Conservation (phyloP, 1,140 invertebrate species). For the Hestina assimilis region DNA sequence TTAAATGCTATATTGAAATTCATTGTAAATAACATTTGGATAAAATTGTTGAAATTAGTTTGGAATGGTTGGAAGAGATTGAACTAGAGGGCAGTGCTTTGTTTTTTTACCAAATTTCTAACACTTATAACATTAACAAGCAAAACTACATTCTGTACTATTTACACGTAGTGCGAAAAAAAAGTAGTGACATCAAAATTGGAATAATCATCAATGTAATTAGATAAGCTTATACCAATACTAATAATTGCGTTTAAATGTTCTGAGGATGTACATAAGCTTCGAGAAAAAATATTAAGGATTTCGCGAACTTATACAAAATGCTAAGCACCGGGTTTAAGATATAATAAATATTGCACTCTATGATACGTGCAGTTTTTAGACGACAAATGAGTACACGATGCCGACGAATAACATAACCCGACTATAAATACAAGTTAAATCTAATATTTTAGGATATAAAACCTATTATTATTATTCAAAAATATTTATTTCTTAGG, state of each 20-base stretch:
- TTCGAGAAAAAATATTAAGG: slow-evolving; percentile 1
- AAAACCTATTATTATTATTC: slow-evolving; percentile 61
- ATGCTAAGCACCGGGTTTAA: slow-evolving; percentile 19
- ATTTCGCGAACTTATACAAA: slow-evolving; percentile 4
- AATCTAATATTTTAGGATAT: slow-evolving; percentile 54
- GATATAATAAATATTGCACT: slow-evolving; percentile 31
- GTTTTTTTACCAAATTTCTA: slow-evolving; percentile 49
- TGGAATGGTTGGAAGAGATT: slow-evolving; percentile 55
- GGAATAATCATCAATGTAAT: slow-evolving; percentile 24
- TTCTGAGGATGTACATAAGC: slow-evolving; percentile 33
- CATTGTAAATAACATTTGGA: slow-evolving; percentile 3
- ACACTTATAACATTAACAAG: slow-evolving; percentile 43
- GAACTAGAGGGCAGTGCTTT: slow-evolving; percentile 34
- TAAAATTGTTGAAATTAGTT: slow-evolving; percentile 40
- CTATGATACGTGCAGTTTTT: slow-evolving; percentile 27
- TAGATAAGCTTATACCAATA: slow-evolving; percentile 26
- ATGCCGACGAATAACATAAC: slow-evolving; percentile 8
- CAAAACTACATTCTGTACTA: slow-evolving; percentile 44
- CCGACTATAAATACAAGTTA: slow-evolving; percentile 33
- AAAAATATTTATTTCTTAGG: slow-evolving; percentile 70
- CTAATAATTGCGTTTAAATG: slow-evolving; percentile 30
- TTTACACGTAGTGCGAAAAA: slow-evolving; percentile 45
- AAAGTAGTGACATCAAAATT: slow-evolving; percentile 12
- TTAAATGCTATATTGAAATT: slow-evolving; percentile 21
- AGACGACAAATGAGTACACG: slow-evolving; percentile 22